phyloP scores from a whole-genome alignment of 2,113 vertebrate species.

The Hippotragus niger region DNA sequence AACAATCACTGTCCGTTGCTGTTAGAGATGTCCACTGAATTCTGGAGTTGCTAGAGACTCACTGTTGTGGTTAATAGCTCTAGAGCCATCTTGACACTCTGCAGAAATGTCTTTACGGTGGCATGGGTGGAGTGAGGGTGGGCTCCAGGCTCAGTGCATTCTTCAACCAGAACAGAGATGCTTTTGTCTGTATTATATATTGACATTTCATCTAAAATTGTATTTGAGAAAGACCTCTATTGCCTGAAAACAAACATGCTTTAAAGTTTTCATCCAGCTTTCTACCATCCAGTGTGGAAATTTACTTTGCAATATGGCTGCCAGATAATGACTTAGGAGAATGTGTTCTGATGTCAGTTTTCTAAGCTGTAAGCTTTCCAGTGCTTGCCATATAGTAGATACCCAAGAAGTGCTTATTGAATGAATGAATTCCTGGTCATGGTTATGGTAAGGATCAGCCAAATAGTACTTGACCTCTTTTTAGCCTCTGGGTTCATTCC shows the following conservation, averaged over 20 bases:
- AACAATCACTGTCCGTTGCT: not conserved
- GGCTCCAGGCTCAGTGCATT: not conserved
- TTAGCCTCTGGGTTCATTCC: not conserved
- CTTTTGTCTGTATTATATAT: not conserved
- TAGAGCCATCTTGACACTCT: not conserved
- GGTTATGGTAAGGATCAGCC: not conserved
- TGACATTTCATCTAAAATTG: not conserved
- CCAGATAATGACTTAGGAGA: not conserved
- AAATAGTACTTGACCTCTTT: not conserved
- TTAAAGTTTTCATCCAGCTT: constrained; percentile 4
- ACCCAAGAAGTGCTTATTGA: not conserved
- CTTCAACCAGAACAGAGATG: not conserved
- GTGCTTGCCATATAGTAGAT: not conserved
- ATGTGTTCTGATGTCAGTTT: not conserved
- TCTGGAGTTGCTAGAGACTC: not conserved
- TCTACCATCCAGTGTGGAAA: not conserved
- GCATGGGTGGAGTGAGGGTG: not conserved
- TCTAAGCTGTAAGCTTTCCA: not conserved
- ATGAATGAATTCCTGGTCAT: not conserved
- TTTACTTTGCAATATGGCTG: not conserved
- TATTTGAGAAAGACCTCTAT: not conserved
- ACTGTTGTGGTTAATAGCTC: not conserved
- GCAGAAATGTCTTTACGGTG: not conserved
- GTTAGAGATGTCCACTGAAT: not conserved
- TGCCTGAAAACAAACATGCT: not conserved